Evolutionary conservation across 2,113 vertebrate genomes (phyloP).

Genomic region (Xenus cinereus): DNA sequence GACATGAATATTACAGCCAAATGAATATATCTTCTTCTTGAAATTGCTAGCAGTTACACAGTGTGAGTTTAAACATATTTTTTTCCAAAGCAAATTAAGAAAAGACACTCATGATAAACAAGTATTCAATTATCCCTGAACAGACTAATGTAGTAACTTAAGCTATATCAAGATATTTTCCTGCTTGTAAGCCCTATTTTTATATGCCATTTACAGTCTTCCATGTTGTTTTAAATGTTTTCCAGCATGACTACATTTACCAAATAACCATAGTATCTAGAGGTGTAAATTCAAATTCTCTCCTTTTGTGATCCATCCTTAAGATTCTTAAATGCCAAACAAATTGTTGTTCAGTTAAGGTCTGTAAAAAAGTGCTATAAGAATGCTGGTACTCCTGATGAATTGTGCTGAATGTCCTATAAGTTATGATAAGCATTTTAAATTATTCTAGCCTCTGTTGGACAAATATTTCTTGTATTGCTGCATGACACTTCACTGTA

Average conservation of each 20-base stretch:
- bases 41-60: not conserved
- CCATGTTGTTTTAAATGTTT: not conserved
- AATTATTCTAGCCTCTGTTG: not conserved
- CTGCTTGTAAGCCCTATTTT: not conserved
- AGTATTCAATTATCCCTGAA: not conserved
- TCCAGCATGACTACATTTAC: not conserved
- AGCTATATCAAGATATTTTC: not conserved
- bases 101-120: not conserved
- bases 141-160: not conserved
- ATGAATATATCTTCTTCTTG: not conserved
- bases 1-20: not conserved
- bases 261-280: not conserved
- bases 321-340: not conserved
- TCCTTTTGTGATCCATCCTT: not conserved
- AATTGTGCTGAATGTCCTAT: not conserved
- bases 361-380: not conserved
- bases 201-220: not conserved
- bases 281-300: not conserved
- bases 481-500: not conserved
- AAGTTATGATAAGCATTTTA: not conserved
- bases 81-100: not conserved
- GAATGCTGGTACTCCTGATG: not conserved
- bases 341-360: fast-evolving
- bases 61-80: not conserved
- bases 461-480: not conserved